Evolutionary conservation across 1,140 invertebrate species (phyloP), one percentile per base, ranked within the genome.

Genomic region (Acromyrmex heyeri): DNA sequence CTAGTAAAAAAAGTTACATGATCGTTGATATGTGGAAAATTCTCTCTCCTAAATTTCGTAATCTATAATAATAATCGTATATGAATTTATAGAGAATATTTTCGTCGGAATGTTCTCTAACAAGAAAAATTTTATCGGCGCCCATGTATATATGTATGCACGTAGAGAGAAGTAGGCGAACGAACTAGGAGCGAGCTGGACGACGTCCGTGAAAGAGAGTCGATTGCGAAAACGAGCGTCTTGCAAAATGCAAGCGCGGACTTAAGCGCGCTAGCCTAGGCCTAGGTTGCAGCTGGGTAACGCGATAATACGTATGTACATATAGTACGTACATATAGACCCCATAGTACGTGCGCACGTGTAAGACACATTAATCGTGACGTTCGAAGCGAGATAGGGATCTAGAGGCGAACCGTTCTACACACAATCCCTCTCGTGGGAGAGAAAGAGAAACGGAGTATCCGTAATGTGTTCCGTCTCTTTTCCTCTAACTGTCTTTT

Each of bases 221-320:
- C 81, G 87, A 75, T 93, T 93, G 90, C 92, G 87, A 91, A 92
- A 93, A 76, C 86, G 77, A 86, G 65, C 87, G 65, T 83, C 87
- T 93, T 93, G 91, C 92, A 89, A 92, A 93, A 93, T 88, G 75
- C 59, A 76, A 30, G 69, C n/a, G 34, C 73, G 73, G 73, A 38
- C 62, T 16, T 64, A 30, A 14, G 27, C 50, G 53, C 27, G 38
- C 73, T 48, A 85, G 81, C 91, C 90, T 92, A 92, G 91, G 90
- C 91, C 92, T 92, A 92, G 89, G 88, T 92, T 92, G 88, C 75
- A 86, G 85, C 78, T 76, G 61, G 27, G 83, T 76, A 87, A 83
- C 72, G 76, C 21, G 64, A 82, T 82, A 82, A 72, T 44, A 70
- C 61, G 59, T 78, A 27, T n/a, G 48, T 30, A 14, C 48, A 38